phyloP scores from a whole-genome alignment of 2,113 vertebrate species.

The Corynorhinus townsendii region DNA sequence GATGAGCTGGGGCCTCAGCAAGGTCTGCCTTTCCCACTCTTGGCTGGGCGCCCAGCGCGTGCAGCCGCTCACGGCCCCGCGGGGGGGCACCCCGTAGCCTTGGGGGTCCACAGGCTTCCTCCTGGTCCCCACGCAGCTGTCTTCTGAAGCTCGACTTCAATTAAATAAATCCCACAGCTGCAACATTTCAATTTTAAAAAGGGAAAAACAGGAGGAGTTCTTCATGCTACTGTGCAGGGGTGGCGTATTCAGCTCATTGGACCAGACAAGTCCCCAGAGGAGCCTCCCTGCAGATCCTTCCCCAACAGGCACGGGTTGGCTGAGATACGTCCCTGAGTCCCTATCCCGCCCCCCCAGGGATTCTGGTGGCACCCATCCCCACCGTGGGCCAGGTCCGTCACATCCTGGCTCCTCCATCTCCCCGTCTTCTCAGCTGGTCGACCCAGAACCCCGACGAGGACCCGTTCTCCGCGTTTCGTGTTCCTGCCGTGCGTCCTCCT shows the following conservation, averaged over 20 bases:
- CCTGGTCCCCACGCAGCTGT: not conserved
- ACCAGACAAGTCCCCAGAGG: not conserved
- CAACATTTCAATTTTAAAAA: not conserved
- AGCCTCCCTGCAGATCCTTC: not conserved
- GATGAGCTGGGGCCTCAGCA: rapidly evolving
- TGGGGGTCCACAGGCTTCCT: not conserved
- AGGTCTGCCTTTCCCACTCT: rapidly evolving
- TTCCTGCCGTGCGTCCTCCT: rapidly evolving
- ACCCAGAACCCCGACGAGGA: not conserved
- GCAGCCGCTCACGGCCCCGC: not conserved
- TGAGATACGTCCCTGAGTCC: not conserved
- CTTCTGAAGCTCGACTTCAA: not conserved
- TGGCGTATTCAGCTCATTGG: not conserved
- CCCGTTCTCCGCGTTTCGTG: rapidly evolving
- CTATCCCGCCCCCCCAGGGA: not conserved
- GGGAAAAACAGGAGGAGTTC: not conserved
- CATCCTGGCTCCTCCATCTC: no score
- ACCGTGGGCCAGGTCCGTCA: not conserved
- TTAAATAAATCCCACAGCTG: not conserved
- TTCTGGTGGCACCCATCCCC: rapidly evolving
- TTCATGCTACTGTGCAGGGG: not conserved
- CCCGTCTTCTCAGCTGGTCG: rapidly evolving
- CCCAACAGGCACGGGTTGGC: no score
- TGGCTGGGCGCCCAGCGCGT: no score
- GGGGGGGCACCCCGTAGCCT: not conserved